phyloP scores from a whole-genome alignment of 1,140 invertebrate species.

The Conus ventricosus region DNA sequence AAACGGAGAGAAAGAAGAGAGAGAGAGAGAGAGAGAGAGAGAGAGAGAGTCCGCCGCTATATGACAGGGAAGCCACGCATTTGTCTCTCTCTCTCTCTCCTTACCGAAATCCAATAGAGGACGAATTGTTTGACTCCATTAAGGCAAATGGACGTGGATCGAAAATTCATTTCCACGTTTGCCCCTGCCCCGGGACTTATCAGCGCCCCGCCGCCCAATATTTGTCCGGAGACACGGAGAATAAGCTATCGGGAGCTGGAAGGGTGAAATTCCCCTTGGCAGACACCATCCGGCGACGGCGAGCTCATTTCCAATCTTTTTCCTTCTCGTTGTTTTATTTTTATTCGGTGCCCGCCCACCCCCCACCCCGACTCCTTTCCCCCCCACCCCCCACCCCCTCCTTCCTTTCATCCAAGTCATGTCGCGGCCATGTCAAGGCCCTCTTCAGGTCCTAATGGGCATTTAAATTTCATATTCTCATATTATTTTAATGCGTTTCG shows the following conservation, averaged over 20 bases:
- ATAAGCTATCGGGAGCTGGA: conserved; percentile 29
- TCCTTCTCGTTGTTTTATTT: neutral
- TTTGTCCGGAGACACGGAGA: conserved; percentile 38
- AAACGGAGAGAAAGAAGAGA: too few relatives aligned
- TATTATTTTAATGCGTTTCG: conserved; percentile 52
- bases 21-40: neutral
- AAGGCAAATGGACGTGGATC: conserved; percentile 34
- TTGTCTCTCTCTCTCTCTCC: conserved; percentile 23
- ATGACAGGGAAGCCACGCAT: conserved; percentile 31
- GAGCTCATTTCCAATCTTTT: conserved; percentile 30
- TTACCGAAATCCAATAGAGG: conserved; percentile 33
- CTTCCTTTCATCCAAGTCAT: conserved; percentile 41
- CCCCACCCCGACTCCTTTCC: neutral
- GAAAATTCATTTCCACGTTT: conserved; percentile 45
- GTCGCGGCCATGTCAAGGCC: conserved; percentile 33
- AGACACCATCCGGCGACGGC: conserved; percentile 7
- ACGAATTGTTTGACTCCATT: conserved; percentile 45
- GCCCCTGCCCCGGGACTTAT: conserved; percentile 37
- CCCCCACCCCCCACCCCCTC: neutral
- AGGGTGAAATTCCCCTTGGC: conserved; percentile 37
- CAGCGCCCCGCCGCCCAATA: conserved; percentile 41
- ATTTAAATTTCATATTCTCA: conserved; percentile 56
- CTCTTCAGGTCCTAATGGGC: conserved; percentile 43
- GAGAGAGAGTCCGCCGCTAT: conserved; percentile 1
- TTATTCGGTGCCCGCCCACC: neutral